Evolutionary conservation across 2,797 vertebrate genomes (phyloP).

Genomic region (Megaceryle alcyon): DNA sequence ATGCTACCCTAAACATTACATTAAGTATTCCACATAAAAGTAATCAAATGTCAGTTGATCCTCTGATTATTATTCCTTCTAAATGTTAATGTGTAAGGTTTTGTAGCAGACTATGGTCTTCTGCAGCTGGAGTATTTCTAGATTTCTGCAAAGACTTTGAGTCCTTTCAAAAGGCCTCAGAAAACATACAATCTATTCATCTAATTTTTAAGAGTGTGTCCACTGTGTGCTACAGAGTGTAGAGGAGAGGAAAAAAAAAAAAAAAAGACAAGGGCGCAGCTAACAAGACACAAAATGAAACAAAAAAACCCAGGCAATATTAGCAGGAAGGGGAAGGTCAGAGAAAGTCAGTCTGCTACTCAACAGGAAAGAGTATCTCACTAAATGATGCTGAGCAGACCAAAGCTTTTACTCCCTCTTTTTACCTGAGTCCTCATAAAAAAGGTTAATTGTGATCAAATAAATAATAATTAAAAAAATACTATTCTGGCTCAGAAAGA

Average conservation of each 20-base stretch:
- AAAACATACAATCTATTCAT: neutral
- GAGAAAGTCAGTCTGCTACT: neutral
- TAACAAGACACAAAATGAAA: neutral
- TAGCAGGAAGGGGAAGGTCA: conserved; percentile 6
- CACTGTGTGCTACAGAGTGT: neutral
- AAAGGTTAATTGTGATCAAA: conserved; percentile 28
- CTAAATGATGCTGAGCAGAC: neutral
- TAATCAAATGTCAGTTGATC: conserved; percentile 1
- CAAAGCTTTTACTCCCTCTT: neutral
- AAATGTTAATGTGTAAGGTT: neutral
- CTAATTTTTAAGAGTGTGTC: neutral
- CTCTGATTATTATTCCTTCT: neutral
- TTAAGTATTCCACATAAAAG: neutral
- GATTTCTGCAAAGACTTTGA: neutral
- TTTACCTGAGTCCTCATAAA: neutral
- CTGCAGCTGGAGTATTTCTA: neutral
- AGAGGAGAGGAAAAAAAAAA: neutral
- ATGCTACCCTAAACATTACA: neutral
- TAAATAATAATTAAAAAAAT: neutral
- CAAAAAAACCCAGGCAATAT: neutral
- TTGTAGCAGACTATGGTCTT: neutral
- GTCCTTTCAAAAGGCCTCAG: neutral
- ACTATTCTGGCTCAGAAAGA: neutral
- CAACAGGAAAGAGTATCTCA: neutral
- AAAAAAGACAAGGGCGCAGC: neutral